These are phyloP conservation scores for Oedothorax gibbosus DNA, from an alignment of 1,140 invertebrate genomes.

Conservation along the genomic window DNA sequence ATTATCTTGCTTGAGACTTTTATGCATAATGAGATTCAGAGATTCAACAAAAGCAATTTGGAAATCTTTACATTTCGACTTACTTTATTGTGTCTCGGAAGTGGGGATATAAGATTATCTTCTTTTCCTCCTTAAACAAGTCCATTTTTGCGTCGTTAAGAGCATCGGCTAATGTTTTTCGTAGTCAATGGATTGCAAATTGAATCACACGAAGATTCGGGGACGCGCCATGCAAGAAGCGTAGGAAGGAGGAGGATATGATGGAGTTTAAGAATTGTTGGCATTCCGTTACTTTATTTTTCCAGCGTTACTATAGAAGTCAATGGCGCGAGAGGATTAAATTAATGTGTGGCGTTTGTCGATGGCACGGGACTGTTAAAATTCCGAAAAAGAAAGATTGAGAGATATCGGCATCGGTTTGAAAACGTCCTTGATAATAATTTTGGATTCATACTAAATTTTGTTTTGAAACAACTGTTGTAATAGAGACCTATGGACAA, in stretches of 20 bases:
- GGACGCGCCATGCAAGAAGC: too few species aligned
- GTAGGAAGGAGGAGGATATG: conserved; percentile 1
- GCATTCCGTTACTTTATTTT: conserved; percentile 34
- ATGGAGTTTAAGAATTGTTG: conserved; percentile 13
- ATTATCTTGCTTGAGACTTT: too few species aligned
- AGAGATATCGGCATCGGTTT: neutral
- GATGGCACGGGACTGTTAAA: conserved; percentile 24
- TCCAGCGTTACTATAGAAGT: conserved; percentile 10
- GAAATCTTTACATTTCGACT: neutral
- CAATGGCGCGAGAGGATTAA: conserved; percentile 34
- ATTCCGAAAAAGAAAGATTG: conserved; percentile 13
- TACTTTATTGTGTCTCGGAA: neutral
- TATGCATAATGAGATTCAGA: too few species aligned
- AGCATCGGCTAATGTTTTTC: conserved; percentile 40
- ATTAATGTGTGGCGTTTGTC: conserved; percentile 46
- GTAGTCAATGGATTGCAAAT: conserved; percentile 57
- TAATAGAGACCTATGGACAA: too few species aligned
- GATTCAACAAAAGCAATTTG: neutral
- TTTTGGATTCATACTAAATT: too few species aligned
- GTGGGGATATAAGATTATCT: too few species aligned
- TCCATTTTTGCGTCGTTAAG: conserved; percentile 58
- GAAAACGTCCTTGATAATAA: too few species aligned
- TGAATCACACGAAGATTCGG: conserved; percentile 34
- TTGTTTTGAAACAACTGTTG: too few species aligned
- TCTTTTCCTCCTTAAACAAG: conserved; percentile 16